A percentile compares a stretch with the other conserved stretches of the same genome.
phyloP scores from a whole-genome alignment of 2,797 vertebrate species.

The Selene dorsalis region DNA sequence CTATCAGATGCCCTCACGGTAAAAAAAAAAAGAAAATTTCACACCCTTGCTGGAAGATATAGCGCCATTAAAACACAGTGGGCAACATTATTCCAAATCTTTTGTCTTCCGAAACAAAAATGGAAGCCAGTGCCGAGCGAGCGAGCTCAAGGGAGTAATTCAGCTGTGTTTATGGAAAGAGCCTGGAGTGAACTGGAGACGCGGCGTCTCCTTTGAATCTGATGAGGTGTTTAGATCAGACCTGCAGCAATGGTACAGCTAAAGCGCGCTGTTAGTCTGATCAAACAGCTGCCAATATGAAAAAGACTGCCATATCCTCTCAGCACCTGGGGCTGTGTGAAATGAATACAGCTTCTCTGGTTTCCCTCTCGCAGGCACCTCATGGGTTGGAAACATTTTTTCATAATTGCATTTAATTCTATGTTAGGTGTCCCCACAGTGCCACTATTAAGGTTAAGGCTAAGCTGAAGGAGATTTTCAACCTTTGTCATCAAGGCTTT shows the following conservation, averaged over 20 bases:
- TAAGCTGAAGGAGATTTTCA: slow-evolving; percentile 73
- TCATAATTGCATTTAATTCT: slow-evolving; percentile 84
- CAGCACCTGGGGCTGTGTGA: slow-evolving; percentile 73
- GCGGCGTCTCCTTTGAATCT: slow-evolving; percentile 76
- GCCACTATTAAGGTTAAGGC: slow-evolving; percentile 76
- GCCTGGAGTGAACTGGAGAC: slow-evolving; percentile 74
- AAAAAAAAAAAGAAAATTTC: slow-evolving; percentile 39
- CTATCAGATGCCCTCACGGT: slow-evolving; percentile 62
- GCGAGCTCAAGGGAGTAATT: slow-evolving; percentile 64
- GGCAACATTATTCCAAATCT: slow-evolving; percentile 18
- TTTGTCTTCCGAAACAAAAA: slow-evolving; percentile 31
- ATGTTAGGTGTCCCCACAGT: slow-evolving; percentile 78
- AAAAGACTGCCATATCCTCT: slow-evolving; percentile 77
- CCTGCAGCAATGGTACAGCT: slow-evolving; percentile 71
- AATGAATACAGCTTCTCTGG: slow-evolving; percentile 73
- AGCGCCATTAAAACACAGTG: slow-evolving; percentile 20
- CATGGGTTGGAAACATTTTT: slow-evolving; percentile 81
- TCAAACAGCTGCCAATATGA: slow-evolving; percentile 83
- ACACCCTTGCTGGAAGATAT: slow-evolving; percentile 56
- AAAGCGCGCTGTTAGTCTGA: slow-evolving; percentile 68
- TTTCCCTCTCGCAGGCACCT: slow-evolving; percentile 70
- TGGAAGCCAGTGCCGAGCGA: slow-evolving; percentile 35
- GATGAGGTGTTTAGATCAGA: slow-evolving; percentile 73
- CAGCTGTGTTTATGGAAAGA: slow-evolving; percentile 75
- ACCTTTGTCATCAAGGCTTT: slow-evolving; percentile 72